A percentile compares a stretch with the other conserved stretches of the same genome.
Evolutionary conservation across 2,113 vertebrate species (phyloP).

Genomic region (Tragelaphus imberbis): DNA sequence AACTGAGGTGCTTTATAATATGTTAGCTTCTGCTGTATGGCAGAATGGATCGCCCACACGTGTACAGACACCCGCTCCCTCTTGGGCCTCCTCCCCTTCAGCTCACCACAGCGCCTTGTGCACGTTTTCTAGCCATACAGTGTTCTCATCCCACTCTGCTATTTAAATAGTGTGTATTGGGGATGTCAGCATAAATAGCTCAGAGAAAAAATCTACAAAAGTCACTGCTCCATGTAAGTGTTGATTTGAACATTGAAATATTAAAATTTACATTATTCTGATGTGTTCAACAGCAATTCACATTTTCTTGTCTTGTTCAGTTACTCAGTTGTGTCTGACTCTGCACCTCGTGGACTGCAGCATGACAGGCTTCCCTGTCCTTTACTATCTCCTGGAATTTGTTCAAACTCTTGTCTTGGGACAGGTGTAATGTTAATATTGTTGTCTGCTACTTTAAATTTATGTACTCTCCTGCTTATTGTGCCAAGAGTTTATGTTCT

Average conservation of each 20-base stretch:
- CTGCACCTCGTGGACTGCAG: background rate
- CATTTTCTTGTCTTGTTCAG: background rate
- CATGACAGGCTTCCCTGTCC: rapidly evolving
- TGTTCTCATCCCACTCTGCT: background rate
- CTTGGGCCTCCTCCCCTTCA: background rate
- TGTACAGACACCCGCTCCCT: background rate
- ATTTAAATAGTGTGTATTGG: background rate
- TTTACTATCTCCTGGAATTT: background rate
- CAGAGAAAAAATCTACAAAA: background rate
- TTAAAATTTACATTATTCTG: background rate
- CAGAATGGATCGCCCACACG: background rate
- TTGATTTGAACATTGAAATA: background rate
- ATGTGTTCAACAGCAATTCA: background rate
- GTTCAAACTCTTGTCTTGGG: background rate
- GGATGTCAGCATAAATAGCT: background rate
- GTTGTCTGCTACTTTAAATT: background rate
- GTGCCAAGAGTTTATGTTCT: background rate
- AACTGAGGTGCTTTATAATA: too few relatives aligned
- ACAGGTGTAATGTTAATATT: background rate
- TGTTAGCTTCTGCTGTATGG: background rate
- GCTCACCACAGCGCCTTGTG: background rate
- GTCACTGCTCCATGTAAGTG: background rate
- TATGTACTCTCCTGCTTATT: background rate
- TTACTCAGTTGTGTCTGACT: background rate
- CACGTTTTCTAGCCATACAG: rapidly evolving